Base-by-base conservation (phyloP, 2,888 invertebrate species). In the Ophion costatus region DNA sequence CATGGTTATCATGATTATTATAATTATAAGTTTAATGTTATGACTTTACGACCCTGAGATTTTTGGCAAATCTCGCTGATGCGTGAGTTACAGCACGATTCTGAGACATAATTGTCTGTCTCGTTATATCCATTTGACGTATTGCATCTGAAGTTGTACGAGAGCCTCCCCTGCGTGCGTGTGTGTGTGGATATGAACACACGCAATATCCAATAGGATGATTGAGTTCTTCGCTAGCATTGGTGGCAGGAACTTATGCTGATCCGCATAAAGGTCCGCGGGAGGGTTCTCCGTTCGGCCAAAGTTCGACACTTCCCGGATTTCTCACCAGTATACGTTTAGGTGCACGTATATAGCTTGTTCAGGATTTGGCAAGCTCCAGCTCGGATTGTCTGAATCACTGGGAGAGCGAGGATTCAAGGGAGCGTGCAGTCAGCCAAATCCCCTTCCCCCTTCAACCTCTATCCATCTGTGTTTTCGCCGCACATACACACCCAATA, bases 351-450 rank as follows among this genome's bases (percentile, higher is more conserved):
- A 66, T 77, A 69, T 69, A 82, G 78, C 64, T 75, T 71, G 81
- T 85, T 82, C 84, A 71, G 82, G 80, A 85, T 85, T 85, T 85
- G 85, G 85, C 85, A 85, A 85, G 80, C 85, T 76, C 57, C n/a
- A 59, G 24, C 82, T 80, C 24, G 82, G 67, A 85, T 85, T 85
- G 85, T 77, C 82, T 80, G 75, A 61, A 57, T 45, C 69, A 17
- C 67, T 11, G 51, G 42, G 76, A 59, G 63, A 67, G 67, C 67
- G 73, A 73, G 59, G 80, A 67, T 80, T 80, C 82, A 76, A 80
- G 69, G 77, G 51, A 78, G 29, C 82, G 71, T 42, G 51, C 42
- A 78, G 74, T 80, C 79, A 80, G 85, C 82, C 76, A 79, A 38
- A 73, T 80, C 71, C 73, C 76, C 67, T 57, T 80, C 14, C 73